A percentile compares a stretch with the other conserved stretches of the same genome.
phyloP scores from a whole-genome alignment of 2,797 vertebrate species.

The Helostoma temminkii region DNA sequence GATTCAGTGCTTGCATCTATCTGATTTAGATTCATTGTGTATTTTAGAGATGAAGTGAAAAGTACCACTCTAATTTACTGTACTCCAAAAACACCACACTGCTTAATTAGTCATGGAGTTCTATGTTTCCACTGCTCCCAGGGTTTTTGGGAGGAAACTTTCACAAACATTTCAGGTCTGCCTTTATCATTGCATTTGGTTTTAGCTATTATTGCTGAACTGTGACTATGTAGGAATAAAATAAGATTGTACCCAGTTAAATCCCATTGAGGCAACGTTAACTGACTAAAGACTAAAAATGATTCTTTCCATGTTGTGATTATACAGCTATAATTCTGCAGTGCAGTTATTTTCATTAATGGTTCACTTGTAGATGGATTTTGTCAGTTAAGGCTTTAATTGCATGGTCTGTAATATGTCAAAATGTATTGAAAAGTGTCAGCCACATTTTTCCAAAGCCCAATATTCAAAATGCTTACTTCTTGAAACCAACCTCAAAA shows the following conservation, averaged over 20 bases:
- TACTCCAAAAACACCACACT: not conserved
- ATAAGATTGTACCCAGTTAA: conserved; percentile 18
- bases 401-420: not conserved
- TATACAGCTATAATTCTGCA: conserved; percentile 6
- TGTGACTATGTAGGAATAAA: conserved; percentile 23
- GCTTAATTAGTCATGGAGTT: not conserved
- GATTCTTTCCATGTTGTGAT: not conserved
- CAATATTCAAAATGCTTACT: not conserved
- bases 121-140: not conserved
- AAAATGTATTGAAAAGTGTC: no score
- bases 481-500: no score
- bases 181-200: conserved; percentile 14
- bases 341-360: not conserved
- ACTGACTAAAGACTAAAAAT: conserved; percentile 7
- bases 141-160: not conserved
- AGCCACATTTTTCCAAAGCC: no score
- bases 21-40: not conserved
- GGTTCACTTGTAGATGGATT: not conserved
- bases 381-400: not conserved
- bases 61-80: not conserved
- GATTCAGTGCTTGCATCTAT: not conserved
- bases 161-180: not conserved
- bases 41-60: not conserved
- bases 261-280: not conserved
- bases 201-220: conserved; percentile 12